These are phyloP conservation scores for Automeris io DNA, from an alignment of 2,888 invertebrate species.

Conservation along the genomic window DNA sequence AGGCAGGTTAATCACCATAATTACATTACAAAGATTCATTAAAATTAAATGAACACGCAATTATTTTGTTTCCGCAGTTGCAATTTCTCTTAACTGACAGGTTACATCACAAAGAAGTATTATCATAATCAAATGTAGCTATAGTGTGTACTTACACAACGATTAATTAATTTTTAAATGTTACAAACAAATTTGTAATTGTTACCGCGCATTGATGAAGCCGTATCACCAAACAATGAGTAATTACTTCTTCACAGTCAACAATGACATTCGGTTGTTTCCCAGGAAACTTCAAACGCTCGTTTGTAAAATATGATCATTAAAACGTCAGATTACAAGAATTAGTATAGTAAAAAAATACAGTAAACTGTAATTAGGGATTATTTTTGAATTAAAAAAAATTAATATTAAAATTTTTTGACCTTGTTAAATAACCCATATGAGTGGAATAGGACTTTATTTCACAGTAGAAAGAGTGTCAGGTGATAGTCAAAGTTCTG, in stretches of 20 bases:
- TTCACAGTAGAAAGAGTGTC: too few species aligned
- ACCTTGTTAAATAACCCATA: too few species aligned
- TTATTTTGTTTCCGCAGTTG: neutral
- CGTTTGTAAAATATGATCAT: too few species aligned
- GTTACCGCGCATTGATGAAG: conserved; percentile 2
- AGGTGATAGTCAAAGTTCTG: too few species aligned
- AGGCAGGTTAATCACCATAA: neutral
- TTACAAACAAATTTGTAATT: conserved; percentile 5
- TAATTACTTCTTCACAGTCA: conserved; percentile 23
- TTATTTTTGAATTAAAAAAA: too few species aligned
- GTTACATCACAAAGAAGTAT: conserved; percentile 1
- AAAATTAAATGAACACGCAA: neutral
- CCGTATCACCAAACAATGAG: conserved; percentile 21
- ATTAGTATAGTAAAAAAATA: too few species aligned
- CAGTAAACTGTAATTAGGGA: too few species aligned
- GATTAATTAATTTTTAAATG: conserved; percentile 6
- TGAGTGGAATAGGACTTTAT: too few species aligned
- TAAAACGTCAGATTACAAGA: too few species aligned
- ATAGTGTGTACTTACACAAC: neutral
- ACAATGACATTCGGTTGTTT: conserved; percentile 5
- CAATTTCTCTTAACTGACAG: neutral
- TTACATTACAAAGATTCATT: conserved; percentile 3
- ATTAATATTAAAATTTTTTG: too few species aligned
- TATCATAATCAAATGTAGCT: neutral
- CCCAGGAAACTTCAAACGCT: neutral